Evolutionary conservation across 2,113 vertebrate species (phyloP).

Genomic region (Hippocampus zosterae): DNA sequence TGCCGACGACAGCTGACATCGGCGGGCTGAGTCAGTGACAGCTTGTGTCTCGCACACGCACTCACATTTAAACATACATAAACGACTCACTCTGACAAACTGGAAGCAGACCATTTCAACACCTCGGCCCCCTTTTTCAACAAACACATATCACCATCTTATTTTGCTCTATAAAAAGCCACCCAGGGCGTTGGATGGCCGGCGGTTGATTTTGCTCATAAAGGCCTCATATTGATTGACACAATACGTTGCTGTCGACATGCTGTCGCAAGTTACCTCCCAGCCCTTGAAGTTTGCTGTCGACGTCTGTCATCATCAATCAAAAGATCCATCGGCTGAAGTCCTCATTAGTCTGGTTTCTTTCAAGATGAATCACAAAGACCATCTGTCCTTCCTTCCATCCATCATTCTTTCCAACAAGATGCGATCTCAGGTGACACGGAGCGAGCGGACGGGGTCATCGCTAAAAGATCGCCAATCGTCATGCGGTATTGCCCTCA

Average conservation of each 20-base stretch:
- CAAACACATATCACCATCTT: background rate
- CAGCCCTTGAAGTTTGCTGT: background rate
- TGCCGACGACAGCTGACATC: slow-evolving; percentile 41
- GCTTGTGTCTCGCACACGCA: slow-evolving; percentile 19
- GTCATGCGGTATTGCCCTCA: background rate
- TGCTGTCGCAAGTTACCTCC: background rate
- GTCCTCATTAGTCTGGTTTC: slow-evolving; percentile 4
- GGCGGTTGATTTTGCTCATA: background rate
- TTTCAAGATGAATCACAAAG: background rate
- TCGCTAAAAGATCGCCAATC: background rate
- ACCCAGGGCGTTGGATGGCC: slow-evolving; percentile 2
- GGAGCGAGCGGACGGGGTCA: background rate
- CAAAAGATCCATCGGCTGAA: background rate
- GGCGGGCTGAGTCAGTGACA: slow-evolving; percentile 33
- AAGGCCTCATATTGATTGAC: background rate
- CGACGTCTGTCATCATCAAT: slow-evolving; percentile 7
- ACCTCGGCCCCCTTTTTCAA: background rate
- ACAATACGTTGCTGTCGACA: background rate
- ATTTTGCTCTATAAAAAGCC: background rate
- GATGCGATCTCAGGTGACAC: background rate
- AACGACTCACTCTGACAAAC: slow-evolving; percentile 1
- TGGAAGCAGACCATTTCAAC: background rate
- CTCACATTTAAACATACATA: slow-evolving; percentile 18
- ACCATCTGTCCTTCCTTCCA: background rate
- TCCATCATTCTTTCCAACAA: background rate